A percentile compares a stretch with the other conserved stretches of the same genome.
Evolutionary conservation across 2,113 vertebrate genomes (phyloP).

Genomic region (Eonycteris spelaea): DNA sequence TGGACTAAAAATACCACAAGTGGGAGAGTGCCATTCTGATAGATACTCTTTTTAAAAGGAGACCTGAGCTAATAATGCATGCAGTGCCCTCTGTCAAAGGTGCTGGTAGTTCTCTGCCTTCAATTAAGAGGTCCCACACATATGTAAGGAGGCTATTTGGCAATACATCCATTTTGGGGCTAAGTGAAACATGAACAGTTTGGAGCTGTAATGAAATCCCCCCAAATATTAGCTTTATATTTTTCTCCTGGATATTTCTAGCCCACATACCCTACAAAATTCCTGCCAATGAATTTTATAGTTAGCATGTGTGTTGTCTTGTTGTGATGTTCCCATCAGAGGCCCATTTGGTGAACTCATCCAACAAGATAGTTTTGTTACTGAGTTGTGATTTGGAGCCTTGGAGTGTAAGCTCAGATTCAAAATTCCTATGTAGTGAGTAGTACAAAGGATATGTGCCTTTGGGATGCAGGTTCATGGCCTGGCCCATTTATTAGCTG

Average conservation of each 20-base stretch:
- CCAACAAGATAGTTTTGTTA: neutral
- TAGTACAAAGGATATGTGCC: neutral
- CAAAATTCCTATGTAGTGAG: neutral
- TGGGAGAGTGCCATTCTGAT: neutral
- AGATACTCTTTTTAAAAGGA: neutral
- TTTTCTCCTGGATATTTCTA: neutral
- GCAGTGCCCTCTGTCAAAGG: neutral
- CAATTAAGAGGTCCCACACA: neutral
- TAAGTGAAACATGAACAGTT: neutral
- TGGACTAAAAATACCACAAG: neutral
- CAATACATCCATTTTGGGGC: neutral
- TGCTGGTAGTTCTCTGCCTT: neutral
- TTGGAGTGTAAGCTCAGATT: neutral
- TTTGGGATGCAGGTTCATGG: neutral
- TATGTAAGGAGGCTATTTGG: neutral
- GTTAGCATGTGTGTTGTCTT: neutral
- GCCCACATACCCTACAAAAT: neutral
- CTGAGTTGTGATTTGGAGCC: neutral
- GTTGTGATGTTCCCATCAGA: neutral
- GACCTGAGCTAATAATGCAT: neutral
- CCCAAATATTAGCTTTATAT: neutral
- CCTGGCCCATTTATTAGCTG: neutral
- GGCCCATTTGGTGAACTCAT: neutral
- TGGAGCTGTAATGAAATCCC: neutral
- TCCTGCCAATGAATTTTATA: neutral